Evolutionary conservation across 2,797 vertebrate genomes (phyloP).

Genomic region (Hydrolagus colliei): DNA sequence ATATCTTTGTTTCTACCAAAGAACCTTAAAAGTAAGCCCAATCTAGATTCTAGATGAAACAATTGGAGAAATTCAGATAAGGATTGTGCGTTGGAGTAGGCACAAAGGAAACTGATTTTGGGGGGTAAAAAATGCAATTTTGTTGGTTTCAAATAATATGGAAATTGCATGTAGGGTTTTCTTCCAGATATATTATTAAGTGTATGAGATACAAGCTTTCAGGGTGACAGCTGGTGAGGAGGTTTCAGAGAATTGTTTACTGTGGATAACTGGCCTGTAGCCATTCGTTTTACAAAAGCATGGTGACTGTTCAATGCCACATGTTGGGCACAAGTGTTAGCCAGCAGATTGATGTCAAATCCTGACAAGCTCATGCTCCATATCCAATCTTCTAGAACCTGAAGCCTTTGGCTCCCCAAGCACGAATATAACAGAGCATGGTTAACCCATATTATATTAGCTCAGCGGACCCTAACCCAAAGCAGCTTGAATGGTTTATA

Average conservation of each 20-base stretch:
- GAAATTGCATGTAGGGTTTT: neutral
- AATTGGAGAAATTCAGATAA: no score
- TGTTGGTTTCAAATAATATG: neutral
- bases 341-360: neutral
- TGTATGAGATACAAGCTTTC: neutral
- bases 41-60: no score
- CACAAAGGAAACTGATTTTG: no score
- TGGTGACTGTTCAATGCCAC: neutral
- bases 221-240: slow-evolving; percentile 11
- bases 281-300: neutral
- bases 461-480: no score
- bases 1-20: no score
- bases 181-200: neutral
- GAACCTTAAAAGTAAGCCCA: no score
- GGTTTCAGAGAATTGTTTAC: neutral
- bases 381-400: neutral
- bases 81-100: no score
- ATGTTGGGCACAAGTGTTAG: neutral
- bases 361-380: neutral
- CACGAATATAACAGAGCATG: neutral
- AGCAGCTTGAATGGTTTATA: no score
- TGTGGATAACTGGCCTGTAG: neutral
- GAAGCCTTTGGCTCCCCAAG: neutral
- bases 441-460: no score
- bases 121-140: no score